Conservation (phyloP, 1,140 invertebrate genomes). For the Microvelia longipes region DNA sequence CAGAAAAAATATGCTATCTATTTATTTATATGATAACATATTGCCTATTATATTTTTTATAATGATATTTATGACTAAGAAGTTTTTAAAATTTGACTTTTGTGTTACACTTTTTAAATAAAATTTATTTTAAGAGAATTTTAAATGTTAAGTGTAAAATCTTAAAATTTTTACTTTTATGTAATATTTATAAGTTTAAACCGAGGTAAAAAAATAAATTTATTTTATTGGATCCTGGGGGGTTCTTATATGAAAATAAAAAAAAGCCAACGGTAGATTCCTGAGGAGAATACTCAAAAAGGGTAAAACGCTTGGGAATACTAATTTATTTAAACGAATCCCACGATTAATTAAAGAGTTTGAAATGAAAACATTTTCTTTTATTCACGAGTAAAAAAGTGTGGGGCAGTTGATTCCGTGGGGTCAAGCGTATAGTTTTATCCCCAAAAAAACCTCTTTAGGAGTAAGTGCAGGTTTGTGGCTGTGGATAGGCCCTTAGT, state of each 20-base stretch:
- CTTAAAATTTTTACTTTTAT: too few relatives aligned
- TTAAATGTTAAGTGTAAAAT: too few relatives aligned
- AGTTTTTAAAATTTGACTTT: too few relatives aligned
- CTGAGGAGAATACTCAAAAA: not conserved
- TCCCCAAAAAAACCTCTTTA: too few relatives aligned
- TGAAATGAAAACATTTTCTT: not conserved
- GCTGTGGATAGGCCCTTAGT: not conserved
- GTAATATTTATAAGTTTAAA: too few relatives aligned
- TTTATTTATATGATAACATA: too few relatives aligned
- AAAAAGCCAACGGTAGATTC: not conserved
- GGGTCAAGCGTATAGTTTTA: not conserved
- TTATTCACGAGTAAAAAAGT: not conserved
- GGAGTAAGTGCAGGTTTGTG: not conserved
- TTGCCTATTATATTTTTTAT: too few relatives aligned
- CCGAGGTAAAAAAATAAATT: too few relatives aligned
- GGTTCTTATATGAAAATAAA: not conserved
- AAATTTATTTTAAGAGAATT: too few relatives aligned
- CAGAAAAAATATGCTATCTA: too few relatives aligned
- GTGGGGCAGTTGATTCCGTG: not conserved
- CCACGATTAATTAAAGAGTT: not conserved
- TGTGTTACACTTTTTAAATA: too few relatives aligned
- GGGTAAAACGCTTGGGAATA: not conserved
- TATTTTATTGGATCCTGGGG: not conserved
- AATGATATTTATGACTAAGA: too few relatives aligned
- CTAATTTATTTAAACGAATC: not conserved